A percentile compares a stretch with the other conserved stretches of the same genome.
Evolutionary conservation across 2,797 vertebrate species (phyloP).

Genomic region (Melanotaenia maccullochi): DNA sequence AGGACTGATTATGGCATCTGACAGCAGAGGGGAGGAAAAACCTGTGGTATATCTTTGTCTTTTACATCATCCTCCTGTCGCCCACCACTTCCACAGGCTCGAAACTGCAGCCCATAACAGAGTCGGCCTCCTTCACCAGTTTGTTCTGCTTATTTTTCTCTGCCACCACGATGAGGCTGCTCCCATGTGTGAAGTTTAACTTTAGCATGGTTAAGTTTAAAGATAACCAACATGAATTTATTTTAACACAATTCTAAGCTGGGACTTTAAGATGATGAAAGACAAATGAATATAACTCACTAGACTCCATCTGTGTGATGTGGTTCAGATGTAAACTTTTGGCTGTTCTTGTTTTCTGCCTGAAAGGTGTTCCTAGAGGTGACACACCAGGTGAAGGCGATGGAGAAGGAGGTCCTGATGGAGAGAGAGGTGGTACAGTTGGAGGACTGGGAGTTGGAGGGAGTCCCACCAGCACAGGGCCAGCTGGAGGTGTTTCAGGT

Average conservation of each 20-base stretch:
- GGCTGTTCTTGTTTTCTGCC: neutral
- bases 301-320: neutral
- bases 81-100: too few relatives aligned
- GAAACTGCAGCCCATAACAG: too few relatives aligned
- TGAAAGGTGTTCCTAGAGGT: slow-evolving; percentile 77
- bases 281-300: neutral
- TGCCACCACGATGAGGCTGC: too few relatives aligned
- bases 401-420: slow-evolving; percentile 71
- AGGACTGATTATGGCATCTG: too few relatives aligned
- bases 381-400: slow-evolving; percentile 81
- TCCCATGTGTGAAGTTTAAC: neutral
- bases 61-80: too few relatives aligned
- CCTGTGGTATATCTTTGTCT: too few relatives aligned
- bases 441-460: slow-evolving; percentile 46
- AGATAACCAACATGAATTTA: too few relatives aligned
- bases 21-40: too few relatives aligned
- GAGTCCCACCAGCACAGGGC: slow-evolving; percentile 24
- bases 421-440: slow-evolving; percentile 51
- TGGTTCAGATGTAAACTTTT: neutral
- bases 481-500: slow-evolving; percentile 38
- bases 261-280: neutral
- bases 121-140: too few relatives aligned
- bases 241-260: neutral
- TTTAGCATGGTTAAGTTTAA: too few relatives aligned
- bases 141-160: too few relatives aligned